Evolutionary conservation across 2,888 invertebrate genomes (phyloP).

Genomic region (Drosophila pseudotakahashii): DNA sequence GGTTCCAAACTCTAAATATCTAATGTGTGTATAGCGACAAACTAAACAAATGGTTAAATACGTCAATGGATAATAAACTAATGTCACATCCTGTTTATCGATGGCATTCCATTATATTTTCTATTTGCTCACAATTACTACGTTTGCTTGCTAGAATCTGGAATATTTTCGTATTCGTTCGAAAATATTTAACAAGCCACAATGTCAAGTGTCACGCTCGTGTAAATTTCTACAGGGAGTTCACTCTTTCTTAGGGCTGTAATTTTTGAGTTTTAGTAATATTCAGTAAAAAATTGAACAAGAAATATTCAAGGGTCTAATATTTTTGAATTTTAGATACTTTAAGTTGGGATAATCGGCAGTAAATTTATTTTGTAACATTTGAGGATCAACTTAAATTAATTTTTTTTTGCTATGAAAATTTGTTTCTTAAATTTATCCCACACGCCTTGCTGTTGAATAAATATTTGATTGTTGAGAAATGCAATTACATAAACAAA

Average conservation of each 20-base stretch:
- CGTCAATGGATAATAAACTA: conserved; percentile 62
- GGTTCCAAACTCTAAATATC: conserved; percentile 6
- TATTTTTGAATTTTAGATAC: too few relatives aligned
- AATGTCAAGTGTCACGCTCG: conserved; percentile 24
- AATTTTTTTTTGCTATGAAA: too few relatives aligned
- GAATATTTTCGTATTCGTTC: conserved; percentile 10
- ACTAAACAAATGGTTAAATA: conserved; percentile 41
- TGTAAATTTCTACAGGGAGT: conserved; percentile 6
- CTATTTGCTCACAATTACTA: conserved; percentile 53
- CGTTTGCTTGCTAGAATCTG: conserved; percentile 16
- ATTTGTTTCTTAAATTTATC: neutral
- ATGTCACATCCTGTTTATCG: conserved; percentile 62
- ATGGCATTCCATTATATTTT: conserved; percentile 45
- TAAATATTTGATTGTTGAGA: neutral
- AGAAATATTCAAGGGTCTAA: too few relatives aligned
- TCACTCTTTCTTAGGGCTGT: neutral
- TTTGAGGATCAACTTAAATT: too few relatives aligned
- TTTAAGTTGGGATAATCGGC: too few relatives aligned
- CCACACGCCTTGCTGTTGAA: neutral
- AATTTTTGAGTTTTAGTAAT: neutral
- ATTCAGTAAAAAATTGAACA: too few relatives aligned
- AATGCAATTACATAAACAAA: neutral
- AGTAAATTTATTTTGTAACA: too few relatives aligned
- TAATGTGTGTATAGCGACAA: conserved; percentile 10
- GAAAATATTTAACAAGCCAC: conserved; percentile 47